These are phyloP conservation scores for Tachycineta bicolor DNA, from an alignment of 2,113 vertebrate species.

Conservation along the genomic window DNA sequence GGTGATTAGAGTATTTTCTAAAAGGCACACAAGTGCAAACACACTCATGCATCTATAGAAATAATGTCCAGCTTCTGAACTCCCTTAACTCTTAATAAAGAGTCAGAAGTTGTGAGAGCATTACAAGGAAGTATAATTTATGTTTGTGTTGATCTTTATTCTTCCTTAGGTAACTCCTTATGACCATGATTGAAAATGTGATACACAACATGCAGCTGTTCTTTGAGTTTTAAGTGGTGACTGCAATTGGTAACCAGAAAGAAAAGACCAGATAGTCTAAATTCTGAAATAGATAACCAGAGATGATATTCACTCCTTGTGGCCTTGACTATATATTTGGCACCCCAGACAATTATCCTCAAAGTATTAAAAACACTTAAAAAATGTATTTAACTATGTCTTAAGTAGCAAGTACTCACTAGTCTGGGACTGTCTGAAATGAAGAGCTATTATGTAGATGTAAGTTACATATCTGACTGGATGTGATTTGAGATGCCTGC, in stretches of 20 bases:
- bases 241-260: neutral
- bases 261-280: neutral
- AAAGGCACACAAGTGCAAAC: neutral
- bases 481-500: neutral
- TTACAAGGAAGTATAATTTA: neutral
- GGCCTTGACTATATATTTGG: neutral
- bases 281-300: neutral
- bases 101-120: neutral
- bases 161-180: neutral
- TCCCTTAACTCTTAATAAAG: neutral
- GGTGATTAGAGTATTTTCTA: neutral
- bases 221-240: neutral
- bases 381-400: neutral
- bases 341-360: neutral
- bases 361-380: neutral
- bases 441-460: neutral
- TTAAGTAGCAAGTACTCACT: neutral
- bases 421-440: neutral
- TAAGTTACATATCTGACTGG: neutral
- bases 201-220: neutral
- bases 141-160: neutral
- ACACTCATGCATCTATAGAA: neutral
- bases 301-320: neutral
- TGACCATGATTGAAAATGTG: neutral
- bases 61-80: neutral